Base-by-base conservation (phyloP, 2,113 vertebrate genomes). In the Catharus fuscescens region DNA sequence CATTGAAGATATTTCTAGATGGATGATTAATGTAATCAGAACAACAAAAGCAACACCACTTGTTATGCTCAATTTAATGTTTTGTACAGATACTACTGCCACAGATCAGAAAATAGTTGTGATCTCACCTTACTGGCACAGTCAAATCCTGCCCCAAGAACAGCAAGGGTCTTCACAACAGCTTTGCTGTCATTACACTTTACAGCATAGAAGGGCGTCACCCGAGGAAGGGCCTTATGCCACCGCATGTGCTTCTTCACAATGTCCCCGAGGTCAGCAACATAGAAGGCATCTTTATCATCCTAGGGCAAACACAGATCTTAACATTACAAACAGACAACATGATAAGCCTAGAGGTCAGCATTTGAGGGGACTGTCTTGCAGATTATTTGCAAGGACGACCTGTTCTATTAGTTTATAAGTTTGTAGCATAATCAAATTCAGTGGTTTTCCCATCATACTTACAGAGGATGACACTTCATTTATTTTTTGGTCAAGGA, bases 281-380 rank as follows among this genome's bases (percentile, higher is more conserved):
- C 98, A 12, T 99, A 99, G 96, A 99, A 99, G 89, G 99, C 99
- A 96, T 99, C 99, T 95, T 99, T 98, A 80, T 99, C 99, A 91
- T 99, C 99, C 99, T 99, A 94, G 18, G 91, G 72, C 78, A 85
- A 96, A 95, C 6, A 66, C 23, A 84, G 10, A 53, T n/a, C 36
- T 72, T 48, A 52, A 34, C 15, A 7, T 92, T 65, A 81, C 61
- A 91, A 88, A 86, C 0, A 1, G 67, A 34, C 66, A 94, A 90
- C 47, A 47, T 18, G 32, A 59, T 52, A 71, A 91, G 42, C 54
- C 42, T 29, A 48, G 38, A 91, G 72, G 74, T 80, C 85, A 90
- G 66, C 36, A 20, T 64, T 6, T 79, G 29, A 91, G 60, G 28
- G 71, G 60, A 47, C 3, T 71, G 45, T 25, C 88, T 61, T 72